phyloP scores from a whole-genome alignment of 2,797 vertebrate species.

The Lagodon rhomboides region DNA sequence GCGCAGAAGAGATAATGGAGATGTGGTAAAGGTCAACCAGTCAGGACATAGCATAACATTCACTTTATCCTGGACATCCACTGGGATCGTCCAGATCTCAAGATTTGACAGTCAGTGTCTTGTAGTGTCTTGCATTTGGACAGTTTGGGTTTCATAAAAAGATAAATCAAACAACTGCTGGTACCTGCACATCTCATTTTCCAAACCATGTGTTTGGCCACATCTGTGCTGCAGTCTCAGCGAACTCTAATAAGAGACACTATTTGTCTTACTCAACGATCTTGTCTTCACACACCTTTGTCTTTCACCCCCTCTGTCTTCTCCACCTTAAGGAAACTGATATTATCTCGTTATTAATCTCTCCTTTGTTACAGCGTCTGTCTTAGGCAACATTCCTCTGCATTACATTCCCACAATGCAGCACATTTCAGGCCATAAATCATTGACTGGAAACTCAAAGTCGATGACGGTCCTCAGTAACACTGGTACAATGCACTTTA shows the following conservation, averaged over 20 bases:
- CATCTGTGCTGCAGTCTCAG: constrained; percentile 33
- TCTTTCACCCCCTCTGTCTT: constrained; percentile 34
- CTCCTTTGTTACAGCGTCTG: constrained; percentile 28
- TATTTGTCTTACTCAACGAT: constrained; percentile 36
- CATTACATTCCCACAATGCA: constrained; percentile 60
- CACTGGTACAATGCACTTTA: constrained; percentile 59
- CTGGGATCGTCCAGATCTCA: constrained; percentile 14
- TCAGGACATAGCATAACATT: neutral
- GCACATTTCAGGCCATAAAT: constrained; percentile 68
- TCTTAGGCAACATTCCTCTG: constrained; percentile 65
- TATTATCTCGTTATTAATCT: constrained; percentile 59
- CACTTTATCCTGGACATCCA: constrained; percentile 7
- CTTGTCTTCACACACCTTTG: constrained; percentile 45
- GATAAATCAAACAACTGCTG: constrained; percentile 44
- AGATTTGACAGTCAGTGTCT: constrained; percentile 13
- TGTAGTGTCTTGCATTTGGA: constrained; percentile 35
- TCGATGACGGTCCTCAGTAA: constrained; percentile 51
- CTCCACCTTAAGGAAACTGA: constrained; percentile 43
- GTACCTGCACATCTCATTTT: constrained; percentile 40
- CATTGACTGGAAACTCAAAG: constrained; percentile 74
- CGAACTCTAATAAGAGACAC: constrained; percentile 38
- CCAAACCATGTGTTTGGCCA: constrained; percentile 39
- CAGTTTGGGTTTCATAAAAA: constrained; percentile 45
- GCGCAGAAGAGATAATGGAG: neutral
- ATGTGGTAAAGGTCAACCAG: constrained; percentile 18